Evolutionary conservation across 2,797 vertebrate genomes (phyloP).

Genomic region (Paguma larvata): DNA sequence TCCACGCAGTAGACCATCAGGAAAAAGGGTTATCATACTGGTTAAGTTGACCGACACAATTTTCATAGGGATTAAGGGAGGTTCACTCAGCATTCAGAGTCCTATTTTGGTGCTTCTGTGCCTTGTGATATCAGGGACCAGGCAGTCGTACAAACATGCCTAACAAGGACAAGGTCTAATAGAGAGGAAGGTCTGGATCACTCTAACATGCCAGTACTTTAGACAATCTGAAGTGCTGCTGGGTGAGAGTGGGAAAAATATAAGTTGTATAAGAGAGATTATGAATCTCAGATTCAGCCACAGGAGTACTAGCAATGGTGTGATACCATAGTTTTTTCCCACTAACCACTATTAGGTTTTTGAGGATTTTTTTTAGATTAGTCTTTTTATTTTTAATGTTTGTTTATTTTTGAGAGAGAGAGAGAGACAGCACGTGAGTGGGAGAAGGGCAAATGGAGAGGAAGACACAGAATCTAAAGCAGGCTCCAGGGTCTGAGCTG

Average conservation of each 20-base stretch:
- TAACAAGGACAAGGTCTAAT: background rate
- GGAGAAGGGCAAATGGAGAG: no score
- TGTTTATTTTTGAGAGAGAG: background rate
- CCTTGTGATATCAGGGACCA: background rate
- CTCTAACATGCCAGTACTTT: background rate
- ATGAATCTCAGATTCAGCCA: background rate
- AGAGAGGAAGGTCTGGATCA: background rate
- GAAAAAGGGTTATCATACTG: background rate
- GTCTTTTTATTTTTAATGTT: background rate
- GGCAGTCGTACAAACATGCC: background rate
- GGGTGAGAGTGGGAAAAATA: background rate
- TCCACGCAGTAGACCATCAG: background rate
- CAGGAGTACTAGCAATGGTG: background rate
- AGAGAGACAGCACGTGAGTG: fast-evolving
- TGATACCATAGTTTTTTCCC: background rate
- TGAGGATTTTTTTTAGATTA: background rate
- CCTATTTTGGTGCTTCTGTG: background rate
- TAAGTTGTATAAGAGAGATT: background rate
- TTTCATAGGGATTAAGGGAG: background rate
- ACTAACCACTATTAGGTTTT: background rate
- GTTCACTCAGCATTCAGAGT: background rate
- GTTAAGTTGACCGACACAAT: background rate
- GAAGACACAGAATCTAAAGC: no score
- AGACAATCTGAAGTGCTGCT: background rate
- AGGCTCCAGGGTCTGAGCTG: no score